A percentile compares a stretch with the other conserved stretches of the same genome.
phyloP scores from a whole-genome alignment of 2,888 invertebrate genomes.

The Agriopis aurantiaria region DNA sequence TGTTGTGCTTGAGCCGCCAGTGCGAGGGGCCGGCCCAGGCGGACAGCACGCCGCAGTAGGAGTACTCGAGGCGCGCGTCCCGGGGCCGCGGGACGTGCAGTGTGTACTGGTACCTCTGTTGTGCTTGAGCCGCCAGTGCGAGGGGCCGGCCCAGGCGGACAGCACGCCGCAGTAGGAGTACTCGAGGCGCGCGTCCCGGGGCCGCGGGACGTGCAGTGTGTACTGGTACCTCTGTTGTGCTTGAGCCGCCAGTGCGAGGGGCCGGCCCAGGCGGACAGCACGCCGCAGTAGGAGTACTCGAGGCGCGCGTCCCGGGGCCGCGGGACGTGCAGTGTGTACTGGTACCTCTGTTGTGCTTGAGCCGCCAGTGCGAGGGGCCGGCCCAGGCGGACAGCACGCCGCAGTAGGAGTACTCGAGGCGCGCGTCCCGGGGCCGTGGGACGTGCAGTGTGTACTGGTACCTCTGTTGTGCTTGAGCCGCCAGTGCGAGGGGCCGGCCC shows the following conservation, averaged over 20 bases:
- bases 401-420: constrained; percentile 90
- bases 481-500: too few relatives aligned
- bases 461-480: too few relatives aligned
- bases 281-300: constrained; percentile 91
- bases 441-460: constrained; percentile 58
- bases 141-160: too few relatives aligned
- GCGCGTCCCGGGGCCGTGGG: constrained; percentile 80
- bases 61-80: too few relatives aligned
- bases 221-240: constrained; percentile 70
- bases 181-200: too few relatives aligned
- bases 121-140: too few relatives aligned
- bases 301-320: constrained; percentile 78
- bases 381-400: constrained; percentile 90
- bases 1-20: too few relatives aligned
- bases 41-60: too few relatives aligned
- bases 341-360: constrained; percentile 82
- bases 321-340: constrained; percentile 74
- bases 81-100: neutral
- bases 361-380: constrained; percentile 94
- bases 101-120: constrained; percentile 57
- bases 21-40: too few relatives aligned
- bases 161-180: too few relatives aligned
- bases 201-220: neutral
- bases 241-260: constrained; percentile 93
- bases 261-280: constrained; percentile 91